Conservation (phyloP, 2,888 invertebrate species). For the Chrysotoxum bicinctum region DNA sequence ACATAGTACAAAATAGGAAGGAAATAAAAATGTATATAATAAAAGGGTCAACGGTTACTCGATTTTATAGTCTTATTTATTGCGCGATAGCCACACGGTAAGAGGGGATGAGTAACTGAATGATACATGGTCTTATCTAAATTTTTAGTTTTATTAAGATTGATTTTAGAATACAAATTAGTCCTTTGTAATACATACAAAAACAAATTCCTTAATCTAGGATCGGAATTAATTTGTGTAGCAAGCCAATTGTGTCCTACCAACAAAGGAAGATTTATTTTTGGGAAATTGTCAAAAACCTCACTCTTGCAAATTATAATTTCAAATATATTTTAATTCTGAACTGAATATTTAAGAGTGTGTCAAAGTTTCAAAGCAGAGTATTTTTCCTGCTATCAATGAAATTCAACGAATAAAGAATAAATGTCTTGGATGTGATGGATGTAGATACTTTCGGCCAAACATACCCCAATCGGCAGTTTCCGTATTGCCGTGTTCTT, state of each 20-base stretch:
- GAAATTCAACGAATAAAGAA: no score
- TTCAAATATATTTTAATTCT: background rate
- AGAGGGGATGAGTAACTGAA: slow-evolving; percentile 48
- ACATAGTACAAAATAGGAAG: background rate
- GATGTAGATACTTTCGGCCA: no score
- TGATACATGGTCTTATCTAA: slow-evolving; percentile 11
- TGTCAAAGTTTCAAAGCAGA: no score
- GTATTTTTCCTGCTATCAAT: no score
- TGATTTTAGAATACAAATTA: background rate
- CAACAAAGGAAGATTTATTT: background rate
- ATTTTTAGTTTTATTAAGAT: slow-evolving; percentile 27
- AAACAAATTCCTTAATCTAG: background rate
- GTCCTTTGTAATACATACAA: background rate
- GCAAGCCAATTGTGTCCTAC: background rate
- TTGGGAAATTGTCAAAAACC: background rate
- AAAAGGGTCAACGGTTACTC: slow-evolving; percentile 48
- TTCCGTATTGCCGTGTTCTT: no score
- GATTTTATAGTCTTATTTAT: slow-evolving; percentile 34
- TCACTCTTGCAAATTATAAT: background rate
- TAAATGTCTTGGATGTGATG: no score
- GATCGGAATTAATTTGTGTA: background rate
- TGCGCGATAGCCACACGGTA: background rate
- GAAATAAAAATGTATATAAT: slow-evolving; percentile 28
- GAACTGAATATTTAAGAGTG: no score
- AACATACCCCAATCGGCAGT: no score